Evolutionary conservation across 2,113 vertebrate genomes (phyloP).

Genomic region (Onychorhynchus coronatus): DNA sequence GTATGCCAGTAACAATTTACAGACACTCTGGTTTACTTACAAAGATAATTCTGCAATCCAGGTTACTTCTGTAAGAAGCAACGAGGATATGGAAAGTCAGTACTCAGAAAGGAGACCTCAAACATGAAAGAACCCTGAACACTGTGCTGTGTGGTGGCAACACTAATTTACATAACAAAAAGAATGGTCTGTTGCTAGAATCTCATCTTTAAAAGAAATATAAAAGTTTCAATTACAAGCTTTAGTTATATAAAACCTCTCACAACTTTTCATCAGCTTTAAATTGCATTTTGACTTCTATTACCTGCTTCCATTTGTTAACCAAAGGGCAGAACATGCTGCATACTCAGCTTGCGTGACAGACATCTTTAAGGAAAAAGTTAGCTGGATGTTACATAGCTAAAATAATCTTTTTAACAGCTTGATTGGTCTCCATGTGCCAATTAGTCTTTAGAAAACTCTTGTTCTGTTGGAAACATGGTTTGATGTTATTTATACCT

Average conservation of each 20-base stretch:
- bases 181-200: not conserved
- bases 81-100: fast-evolving
- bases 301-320: not conserved
- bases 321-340: not conserved
- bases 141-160: not conserved
- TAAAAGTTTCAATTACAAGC: not conserved
- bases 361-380: not conserved
- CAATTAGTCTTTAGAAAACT: not conserved
- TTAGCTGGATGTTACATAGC: not conserved
- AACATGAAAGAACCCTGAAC: not conserved
- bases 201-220: not conserved
- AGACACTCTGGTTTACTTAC: not conserved
- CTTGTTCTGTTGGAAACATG: not conserved
- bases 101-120: not conserved
- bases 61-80: not conserved
- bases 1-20: not conserved
- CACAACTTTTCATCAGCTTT: not conserved
- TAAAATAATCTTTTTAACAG: not conserved
- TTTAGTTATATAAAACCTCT: not conserved
- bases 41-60: not conserved
- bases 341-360: not conserved
- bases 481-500: not conserved
- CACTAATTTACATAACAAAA: not conserved
- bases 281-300: not conserved
- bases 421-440: not conserved